Percentiles rank a stretch among this genome's conserved stretches.
Evolutionary conservation across 2,888 invertebrate species (phyloP).

Genomic region (Taenaris catops): DNA sequence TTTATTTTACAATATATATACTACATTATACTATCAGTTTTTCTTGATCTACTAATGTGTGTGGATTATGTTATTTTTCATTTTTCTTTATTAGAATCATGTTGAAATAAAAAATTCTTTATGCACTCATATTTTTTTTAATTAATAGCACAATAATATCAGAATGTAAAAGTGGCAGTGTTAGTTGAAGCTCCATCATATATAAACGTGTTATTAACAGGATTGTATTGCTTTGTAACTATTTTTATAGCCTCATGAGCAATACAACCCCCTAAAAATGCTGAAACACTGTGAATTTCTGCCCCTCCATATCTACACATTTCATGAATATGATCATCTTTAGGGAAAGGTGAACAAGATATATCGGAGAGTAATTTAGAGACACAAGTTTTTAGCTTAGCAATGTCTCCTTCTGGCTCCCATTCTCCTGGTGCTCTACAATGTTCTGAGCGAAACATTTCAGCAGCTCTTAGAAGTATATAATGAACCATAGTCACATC

Average conservation of each 20-base stretch:
- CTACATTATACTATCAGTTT: neutral
- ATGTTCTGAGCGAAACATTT: constrained; percentile 93
- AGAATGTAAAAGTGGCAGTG: constrained; percentile 89
- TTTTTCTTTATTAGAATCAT: constrained; percentile 7
- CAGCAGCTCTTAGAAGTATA: constrained; percentile 93
- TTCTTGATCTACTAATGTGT: neutral
- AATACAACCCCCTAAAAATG: constrained; percentile 94
- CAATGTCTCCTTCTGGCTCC: constrained; percentile 94
- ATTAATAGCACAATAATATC: constrained; percentile 34
- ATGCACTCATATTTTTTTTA: constrained; percentile 14
- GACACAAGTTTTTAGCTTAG: constrained; percentile 88
- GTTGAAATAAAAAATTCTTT: constrained; percentile 11
- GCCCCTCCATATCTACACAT: constrained; percentile 97
- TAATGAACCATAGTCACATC: constrained; percentile 94
- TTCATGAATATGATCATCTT: constrained; percentile 97
- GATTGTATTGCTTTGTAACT: constrained; percentile 97
- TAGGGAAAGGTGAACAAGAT: constrained; percentile 87
- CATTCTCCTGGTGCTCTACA: constrained; percentile 94
- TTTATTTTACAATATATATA: no score
- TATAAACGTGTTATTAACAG: constrained; percentile 96
- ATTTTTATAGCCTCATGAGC: constrained; percentile 98
- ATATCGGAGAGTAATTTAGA: constrained; percentile 91
- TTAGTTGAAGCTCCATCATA: constrained; percentile 96
- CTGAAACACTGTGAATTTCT: constrained; percentile 96
- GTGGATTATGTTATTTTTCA: neutral